Evolutionary conservation across 1,140 invertebrate species (phyloP), one percentile per base, ranked within the genome.

Genomic region (Lanistes nyassanus): DNA sequence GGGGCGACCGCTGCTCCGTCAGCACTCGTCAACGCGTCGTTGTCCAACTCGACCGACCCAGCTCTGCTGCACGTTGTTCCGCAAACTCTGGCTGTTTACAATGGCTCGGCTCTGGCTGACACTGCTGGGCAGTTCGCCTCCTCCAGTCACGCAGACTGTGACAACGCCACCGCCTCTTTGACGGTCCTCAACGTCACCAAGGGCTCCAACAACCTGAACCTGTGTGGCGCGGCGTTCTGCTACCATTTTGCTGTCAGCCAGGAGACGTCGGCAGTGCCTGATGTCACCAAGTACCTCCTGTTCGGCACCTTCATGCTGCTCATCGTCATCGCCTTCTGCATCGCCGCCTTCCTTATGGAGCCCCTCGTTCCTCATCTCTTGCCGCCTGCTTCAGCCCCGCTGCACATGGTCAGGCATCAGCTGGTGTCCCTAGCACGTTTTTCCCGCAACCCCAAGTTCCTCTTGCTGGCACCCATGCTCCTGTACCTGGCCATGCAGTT

Each of bases 261-360:
- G 29, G 62, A 60, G 55, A 56, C 69, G 16, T 62, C 79, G 23
- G 5, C 51, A 1, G 77, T 84, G 13, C 62, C 53, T 7, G 47
- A 68, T 9, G 56, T 58, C 13, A 80, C 80, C 3, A 75, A 80
- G 39, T 86, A 81, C 73, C 80, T 81, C n/a, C 72, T 87, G 23
- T 73, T 84, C 23, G 82, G 83, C 29, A 78, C 83, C 26, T 87
- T 80, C 75, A 76, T 83, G 34, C 72, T 76, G 2, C 78, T 77
- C 58, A 79, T 81, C 16, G 65, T 83, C 2, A 34, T 81, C 16
- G 78, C 82, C 29, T 72, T 87, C 31, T 47, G 81, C 39, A 80
- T 85, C 37, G 79, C 77, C 29, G 53, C 73, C 9, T 82, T 80
- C 66, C 75, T 82, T 19, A 74, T 87, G 70, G 84, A 86, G 60